Percentiles rank a stretch among this genome's conserved stretches.
Conservation (phyloP, 2,113 vertebrate genomes). For the Dipodomys merriami region DNA sequence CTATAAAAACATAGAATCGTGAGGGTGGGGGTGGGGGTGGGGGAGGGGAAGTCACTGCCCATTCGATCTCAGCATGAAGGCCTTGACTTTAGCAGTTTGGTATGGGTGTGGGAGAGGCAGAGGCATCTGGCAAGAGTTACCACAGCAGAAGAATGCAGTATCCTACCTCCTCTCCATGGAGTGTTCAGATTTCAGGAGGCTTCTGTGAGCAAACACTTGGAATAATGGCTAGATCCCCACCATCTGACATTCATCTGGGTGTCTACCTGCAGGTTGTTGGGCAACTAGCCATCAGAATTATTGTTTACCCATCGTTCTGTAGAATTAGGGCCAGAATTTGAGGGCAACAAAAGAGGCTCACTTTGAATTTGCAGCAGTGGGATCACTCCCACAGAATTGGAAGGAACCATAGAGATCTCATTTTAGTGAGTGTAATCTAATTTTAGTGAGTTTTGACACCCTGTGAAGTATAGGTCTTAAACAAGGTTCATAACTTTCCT, state of each 20-base stretch:
- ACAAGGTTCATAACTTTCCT: background rate
- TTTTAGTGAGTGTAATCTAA: background rate
- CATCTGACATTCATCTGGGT: background rate
- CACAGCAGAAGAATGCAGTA: background rate
- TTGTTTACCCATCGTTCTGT: background rate
- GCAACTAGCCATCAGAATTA: background rate
- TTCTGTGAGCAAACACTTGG: background rate
- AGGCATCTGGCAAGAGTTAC: background rate
- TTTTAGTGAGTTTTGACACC: background rate
- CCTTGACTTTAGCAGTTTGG: slow-evolving; percentile 36
- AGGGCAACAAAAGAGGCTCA: background rate
- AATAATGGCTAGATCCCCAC: background rate
- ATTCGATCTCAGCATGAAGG: slow-evolving; percentile 28
- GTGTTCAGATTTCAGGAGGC: background rate
- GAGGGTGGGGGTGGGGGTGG: background rate
- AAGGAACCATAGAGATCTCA: background rate
- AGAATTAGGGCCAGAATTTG: slow-evolving; percentile 26
- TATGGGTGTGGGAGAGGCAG: background rate
- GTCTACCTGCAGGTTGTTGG: slow-evolving; percentile 3
- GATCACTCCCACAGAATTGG: background rate
- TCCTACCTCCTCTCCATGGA: background rate
- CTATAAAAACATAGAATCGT: background rate
- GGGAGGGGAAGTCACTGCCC: slow-evolving; percentile 22
- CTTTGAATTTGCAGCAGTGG: background rate
- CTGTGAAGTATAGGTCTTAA: background rate